These are phyloP conservation scores for Drosophila phalerata DNA, from an alignment of 2,888 invertebrate species.

Conservation along the genomic window DNA sequence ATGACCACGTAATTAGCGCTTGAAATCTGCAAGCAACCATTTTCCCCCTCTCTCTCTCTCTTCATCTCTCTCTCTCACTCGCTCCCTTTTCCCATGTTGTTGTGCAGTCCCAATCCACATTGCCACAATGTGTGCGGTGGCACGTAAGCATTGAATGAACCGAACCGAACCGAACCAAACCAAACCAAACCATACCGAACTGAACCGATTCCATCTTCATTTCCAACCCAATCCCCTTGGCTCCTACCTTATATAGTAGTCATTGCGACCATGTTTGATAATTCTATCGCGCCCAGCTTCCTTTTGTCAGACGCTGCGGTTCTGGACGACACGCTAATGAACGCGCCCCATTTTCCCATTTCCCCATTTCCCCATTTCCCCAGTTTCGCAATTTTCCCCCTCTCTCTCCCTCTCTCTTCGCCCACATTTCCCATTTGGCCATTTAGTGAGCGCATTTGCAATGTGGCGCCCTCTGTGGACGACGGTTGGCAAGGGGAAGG, in stretches of 20 bases:
- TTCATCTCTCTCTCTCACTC: background rate
- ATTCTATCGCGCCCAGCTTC: conserved; percentile 73
- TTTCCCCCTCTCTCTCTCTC: background rate
- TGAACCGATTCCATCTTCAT: background rate
- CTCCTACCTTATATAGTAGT: conserved; percentile 60
- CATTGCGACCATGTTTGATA: conserved; percentile 75
- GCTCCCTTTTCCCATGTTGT: too few relatives aligned
- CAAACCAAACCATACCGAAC: background rate
- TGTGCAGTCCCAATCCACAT: conserved; percentile 5
- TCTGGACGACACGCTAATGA: conserved; percentile 58
- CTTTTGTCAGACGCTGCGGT: conserved; percentile 63
- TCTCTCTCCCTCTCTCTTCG: conserved; percentile 7
- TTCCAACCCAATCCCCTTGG: background rate
- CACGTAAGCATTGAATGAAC: conserved; percentile 53
- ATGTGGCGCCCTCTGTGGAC: conserved; percentile 16
- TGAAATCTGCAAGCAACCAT: conserved; percentile 56
- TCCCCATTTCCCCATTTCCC: conserved; percentile 30
- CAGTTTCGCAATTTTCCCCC: conserved; percentile 3
- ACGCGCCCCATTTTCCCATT: conserved; percentile 50
- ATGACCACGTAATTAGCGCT: conserved; percentile 83
- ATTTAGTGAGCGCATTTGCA: conserved; percentile 50
- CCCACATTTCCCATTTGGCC: conserved; percentile 27
- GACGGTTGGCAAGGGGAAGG: too few relatives aligned
- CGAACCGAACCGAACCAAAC: conserved; percentile 1
- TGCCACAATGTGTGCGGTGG: conserved; percentile 71